A percentile compares a stretch with the other conserved stretches of the same genome.
Conservation (phyloP, 1,140 invertebrate species). For the Cheumatopsyche charites region DNA sequence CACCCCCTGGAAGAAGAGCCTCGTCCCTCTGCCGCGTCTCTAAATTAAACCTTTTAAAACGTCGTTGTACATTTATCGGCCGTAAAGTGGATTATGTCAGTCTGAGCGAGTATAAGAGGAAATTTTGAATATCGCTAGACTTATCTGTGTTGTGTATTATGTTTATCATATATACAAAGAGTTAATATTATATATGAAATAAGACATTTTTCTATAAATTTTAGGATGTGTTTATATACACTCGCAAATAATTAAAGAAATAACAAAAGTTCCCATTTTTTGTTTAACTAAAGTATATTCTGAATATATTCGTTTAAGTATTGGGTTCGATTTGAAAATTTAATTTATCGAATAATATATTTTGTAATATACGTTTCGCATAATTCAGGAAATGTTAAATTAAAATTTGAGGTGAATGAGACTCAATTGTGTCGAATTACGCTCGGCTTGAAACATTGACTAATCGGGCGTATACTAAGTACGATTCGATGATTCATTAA, state of each 20-base stretch:
- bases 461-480: slow-evolving; percentile 10
- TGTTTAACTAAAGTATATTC: too few species aligned
- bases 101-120: background rate
- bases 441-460: slow-evolving; percentile 16
- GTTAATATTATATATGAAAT: too few species aligned
- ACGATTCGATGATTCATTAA: slow-evolving; percentile 16
- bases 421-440: slow-evolving; percentile 3
- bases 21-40: background rate
- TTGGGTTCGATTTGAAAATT: background rate
- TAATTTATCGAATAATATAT: background rate
- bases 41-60: slow-evolving; percentile 39
- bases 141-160: background rate
- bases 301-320: background rate
- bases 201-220: too few species aligned
- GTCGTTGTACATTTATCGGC: slow-evolving; percentile 32
- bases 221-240: too few species aligned
- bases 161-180: background rate
- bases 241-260: too few species aligned
- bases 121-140: too few species aligned
- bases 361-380: background rate
- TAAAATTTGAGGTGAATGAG: background rate
- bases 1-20: background rate
- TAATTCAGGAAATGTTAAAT: background rate
- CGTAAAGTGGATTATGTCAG: slow-evolving; percentile 34
- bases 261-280: too few species aligned